Conservation (phyloP, 2,113 vertebrate genomes). For the Lampris megalopsis region DNA sequence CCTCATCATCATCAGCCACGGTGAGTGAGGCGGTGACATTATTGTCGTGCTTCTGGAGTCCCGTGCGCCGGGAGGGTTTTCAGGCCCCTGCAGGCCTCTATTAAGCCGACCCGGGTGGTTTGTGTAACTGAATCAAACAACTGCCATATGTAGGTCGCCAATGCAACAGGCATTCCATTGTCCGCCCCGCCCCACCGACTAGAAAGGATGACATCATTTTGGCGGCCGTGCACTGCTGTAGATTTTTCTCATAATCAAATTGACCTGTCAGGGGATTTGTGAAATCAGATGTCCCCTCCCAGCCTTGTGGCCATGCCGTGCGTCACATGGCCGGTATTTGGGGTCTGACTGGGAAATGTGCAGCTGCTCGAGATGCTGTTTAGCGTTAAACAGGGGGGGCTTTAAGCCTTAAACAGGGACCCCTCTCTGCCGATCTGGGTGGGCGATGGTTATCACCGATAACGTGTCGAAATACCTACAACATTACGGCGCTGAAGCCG, state of each 20-base stretch:
- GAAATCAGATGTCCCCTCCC: not conserved
- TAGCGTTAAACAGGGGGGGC: not conserved
- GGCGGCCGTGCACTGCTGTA: not conserved
- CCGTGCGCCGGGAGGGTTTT: constrained; percentile 38
- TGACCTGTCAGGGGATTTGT: constrained; percentile 18
- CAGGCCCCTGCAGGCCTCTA: constrained; percentile 37
- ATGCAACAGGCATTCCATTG: constrained; percentile 15
- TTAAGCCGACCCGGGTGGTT: constrained; percentile 41
- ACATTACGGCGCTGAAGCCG: too few species aligned
- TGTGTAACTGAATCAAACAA: constrained; percentile 49
- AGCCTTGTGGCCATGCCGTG: not conserved
- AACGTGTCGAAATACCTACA: too few species aligned
- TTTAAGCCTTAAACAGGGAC: not conserved
- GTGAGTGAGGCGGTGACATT: constrained; percentile 1
- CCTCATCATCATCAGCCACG: too few species aligned
- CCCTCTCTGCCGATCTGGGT: too few species aligned
- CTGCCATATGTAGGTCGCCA: constrained; percentile 27
- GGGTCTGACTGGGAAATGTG: too few species aligned
- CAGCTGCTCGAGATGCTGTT: too few species aligned
- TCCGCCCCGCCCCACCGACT: not conserved
- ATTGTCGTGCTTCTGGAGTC: constrained; percentile 26
- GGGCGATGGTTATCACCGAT: too few species aligned
- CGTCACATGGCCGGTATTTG: not conserved
- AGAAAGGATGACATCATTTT: not conserved
- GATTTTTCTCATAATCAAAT: not conserved